phyloP scores from a whole-genome alignment of 2,888 invertebrate species.

The Pseudococcus longispinus region DNA sequence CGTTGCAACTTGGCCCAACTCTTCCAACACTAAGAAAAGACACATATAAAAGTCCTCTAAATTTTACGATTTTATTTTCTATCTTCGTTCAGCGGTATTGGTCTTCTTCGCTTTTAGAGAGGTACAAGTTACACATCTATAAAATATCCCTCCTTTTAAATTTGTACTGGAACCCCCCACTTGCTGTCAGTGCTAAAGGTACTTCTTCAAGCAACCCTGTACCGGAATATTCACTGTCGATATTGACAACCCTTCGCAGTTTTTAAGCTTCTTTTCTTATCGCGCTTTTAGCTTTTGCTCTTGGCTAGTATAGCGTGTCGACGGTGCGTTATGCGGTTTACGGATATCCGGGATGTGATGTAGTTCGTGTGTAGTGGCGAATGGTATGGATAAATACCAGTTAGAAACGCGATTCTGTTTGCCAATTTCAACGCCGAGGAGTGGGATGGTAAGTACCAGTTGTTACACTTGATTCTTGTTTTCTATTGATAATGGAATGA shows the following conservation, averaged over 20 bases:
- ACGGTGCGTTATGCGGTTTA: slow-evolving; percentile 50
- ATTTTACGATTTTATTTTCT: slow-evolving; percentile 56
- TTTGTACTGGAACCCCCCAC: slow-evolving; percentile 56
- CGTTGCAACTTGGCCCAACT: slow-evolving; percentile 55
- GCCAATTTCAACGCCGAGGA: slow-evolving; percentile 41
- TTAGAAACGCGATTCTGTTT: slow-evolving; percentile 39
- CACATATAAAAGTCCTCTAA: slow-evolving; percentile 56
- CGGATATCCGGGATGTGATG: slow-evolving; percentile 50
- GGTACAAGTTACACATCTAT: slow-evolving; percentile 56
- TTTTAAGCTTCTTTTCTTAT: slow-evolving; percentile 54
- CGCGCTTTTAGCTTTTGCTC: slow-evolving; percentile 50
- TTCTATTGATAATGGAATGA: slow-evolving; percentile 31
- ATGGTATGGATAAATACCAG: slow-evolving; percentile 42
- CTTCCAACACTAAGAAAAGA: slow-evolving; percentile 53
- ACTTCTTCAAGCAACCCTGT: slow-evolving; percentile 56
- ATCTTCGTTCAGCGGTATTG: slow-evolving; percentile 56
- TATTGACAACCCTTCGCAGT: slow-evolving; percentile 57
- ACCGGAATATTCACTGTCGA: slow-evolving; percentile 55
- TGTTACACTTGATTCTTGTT: slow-evolving; percentile 45
- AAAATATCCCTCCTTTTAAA: slow-evolving; percentile 57
- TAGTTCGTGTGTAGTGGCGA: slow-evolving; percentile 31
- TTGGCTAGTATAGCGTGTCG: slow-evolving; percentile 44
- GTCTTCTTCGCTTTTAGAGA: slow-evolving; percentile 53
- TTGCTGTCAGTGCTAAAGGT: slow-evolving; percentile 47
- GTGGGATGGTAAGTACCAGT: slow-evolving; percentile 46